These are phyloP conservation scores for Plutella xylostella DNA, from an alignment of 2,888 invertebrate genomes.

Conservation along the genomic window DNA sequence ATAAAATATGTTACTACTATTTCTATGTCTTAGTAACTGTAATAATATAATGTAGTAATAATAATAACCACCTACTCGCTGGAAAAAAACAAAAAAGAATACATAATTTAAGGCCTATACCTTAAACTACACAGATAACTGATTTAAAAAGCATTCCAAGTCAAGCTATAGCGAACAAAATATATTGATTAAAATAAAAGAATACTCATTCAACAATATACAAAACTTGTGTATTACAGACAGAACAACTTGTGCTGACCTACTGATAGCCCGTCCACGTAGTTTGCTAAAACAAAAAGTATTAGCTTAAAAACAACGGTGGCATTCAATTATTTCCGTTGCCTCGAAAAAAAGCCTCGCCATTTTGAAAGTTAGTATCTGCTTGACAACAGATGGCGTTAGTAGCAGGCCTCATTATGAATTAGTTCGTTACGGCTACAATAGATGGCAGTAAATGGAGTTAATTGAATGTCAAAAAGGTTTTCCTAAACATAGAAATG, in stretches of 20 bases:
- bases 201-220: slow-evolving; percentile 11
- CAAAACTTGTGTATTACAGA: slow-evolving; percentile 15
- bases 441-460: too few species aligned
- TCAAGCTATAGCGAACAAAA: slow-evolving; percentile 9
- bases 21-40: too few species aligned
- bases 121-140: background rate
- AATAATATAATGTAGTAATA: slow-evolving; percentile 2
- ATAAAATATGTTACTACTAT: too few species aligned
- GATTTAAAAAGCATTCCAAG: slow-evolving; percentile 14
- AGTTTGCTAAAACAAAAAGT: slow-evolving; percentile 78
- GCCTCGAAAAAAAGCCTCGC: too few species aligned
- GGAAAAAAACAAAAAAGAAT: background rate
- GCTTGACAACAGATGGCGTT: too few species aligned
- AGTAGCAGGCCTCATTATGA: too few species aligned
- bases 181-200: slow-evolving; percentile 12
- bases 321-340: too few species aligned
- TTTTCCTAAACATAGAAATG: too few species aligned
- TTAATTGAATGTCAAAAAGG: too few species aligned
- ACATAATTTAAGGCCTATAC: too few species aligned
- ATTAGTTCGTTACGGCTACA: too few species aligned
- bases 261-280: slow-evolving; percentile 83
- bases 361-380: too few species aligned
- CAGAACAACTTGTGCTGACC: slow-evolving; percentile 71
- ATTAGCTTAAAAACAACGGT: slow-evolving; percentile 25
- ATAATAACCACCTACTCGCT: slow-evolving; percentile 4